Conservation (phyloP, 1,140 invertebrate species). For the Platyura marginata region DNA sequence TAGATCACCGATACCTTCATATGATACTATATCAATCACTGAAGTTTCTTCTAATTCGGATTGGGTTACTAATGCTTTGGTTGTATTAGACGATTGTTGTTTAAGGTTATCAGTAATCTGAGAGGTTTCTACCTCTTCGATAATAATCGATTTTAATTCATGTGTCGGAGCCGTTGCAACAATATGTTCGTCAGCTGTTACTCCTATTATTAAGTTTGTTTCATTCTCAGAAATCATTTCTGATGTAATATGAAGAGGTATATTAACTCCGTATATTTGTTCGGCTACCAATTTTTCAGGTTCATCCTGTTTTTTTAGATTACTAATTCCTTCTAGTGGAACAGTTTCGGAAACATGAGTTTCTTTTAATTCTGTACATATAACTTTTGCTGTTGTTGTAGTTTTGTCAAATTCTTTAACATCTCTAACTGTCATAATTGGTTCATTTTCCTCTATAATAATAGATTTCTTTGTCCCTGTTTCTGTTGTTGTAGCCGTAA, state of each 20-base stretch:
- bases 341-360: slow-evolving; percentile 17
- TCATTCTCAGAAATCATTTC: neutral
- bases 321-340: slow-evolving; percentile 10
- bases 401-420: slow-evolving; percentile 10
- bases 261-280: neutral
- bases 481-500: neutral
- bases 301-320: neutral
- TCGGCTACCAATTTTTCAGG: neutral
- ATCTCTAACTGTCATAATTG: slow-evolving; percentile 26
- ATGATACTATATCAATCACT: neutral
- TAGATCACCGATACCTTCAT: neutral
- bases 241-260: neutral
- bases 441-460: slow-evolving; percentile 35
- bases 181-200: slow-evolving; percentile 9
- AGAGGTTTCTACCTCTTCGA: slow-evolving; percentile 7
- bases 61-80: neutral
- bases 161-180: slow-evolving; percentile 2
- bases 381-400: slow-evolving; percentile 1
- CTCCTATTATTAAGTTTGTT: slow-evolving; percentile 10
- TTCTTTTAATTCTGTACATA: slow-evolving; percentile 2
- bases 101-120: slow-evolving; percentile 1
- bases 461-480: slow-evolving; percentile 21
- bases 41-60: neutral
- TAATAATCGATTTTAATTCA: slow-evolving; percentile 6
- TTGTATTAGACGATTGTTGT: neutral